phyloP scores from a whole-genome alignment of 2,888 invertebrate species.

The Tipula confusa region DNA sequence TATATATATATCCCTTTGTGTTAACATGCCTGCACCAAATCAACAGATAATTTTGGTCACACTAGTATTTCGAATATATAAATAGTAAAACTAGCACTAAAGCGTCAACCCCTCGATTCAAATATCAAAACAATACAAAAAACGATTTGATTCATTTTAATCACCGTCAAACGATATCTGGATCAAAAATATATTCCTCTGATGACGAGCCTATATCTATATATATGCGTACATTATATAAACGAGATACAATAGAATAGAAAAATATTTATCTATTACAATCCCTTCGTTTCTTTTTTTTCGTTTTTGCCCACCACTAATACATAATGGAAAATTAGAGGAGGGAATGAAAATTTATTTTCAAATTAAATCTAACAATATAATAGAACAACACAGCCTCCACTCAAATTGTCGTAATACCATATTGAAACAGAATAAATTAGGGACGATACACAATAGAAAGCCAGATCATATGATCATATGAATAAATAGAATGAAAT shows the following conservation, averaged over 20 bases:
- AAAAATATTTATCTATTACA: neutral
- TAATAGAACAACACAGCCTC: neutral
- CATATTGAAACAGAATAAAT: neutral
- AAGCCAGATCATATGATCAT: constrained; percentile 25
- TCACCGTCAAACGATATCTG: constrained; percentile 13
- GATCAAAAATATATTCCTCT: neutral
- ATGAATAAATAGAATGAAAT: neutral
- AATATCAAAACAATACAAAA: neutral
- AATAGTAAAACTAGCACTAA: neutral
- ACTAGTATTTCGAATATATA: neutral
- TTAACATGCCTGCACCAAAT: neutral
- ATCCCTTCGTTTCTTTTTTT: no score
- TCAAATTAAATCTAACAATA: constrained; percentile 25
- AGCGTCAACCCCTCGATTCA: neutral
- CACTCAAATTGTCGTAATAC: neutral
- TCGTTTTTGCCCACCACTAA: neutral
- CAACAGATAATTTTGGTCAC: neutral
- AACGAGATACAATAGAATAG: neutral
- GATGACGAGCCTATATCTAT: neutral
- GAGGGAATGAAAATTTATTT: neutral
- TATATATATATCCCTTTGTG: neutral
- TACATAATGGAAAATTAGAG: neutral
- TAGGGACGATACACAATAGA: neutral
- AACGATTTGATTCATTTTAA: neutral
- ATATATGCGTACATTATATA: no score